phyloP scores from a whole-genome alignment of 2,888 invertebrate genomes.

The Clivina fossor region DNA sequence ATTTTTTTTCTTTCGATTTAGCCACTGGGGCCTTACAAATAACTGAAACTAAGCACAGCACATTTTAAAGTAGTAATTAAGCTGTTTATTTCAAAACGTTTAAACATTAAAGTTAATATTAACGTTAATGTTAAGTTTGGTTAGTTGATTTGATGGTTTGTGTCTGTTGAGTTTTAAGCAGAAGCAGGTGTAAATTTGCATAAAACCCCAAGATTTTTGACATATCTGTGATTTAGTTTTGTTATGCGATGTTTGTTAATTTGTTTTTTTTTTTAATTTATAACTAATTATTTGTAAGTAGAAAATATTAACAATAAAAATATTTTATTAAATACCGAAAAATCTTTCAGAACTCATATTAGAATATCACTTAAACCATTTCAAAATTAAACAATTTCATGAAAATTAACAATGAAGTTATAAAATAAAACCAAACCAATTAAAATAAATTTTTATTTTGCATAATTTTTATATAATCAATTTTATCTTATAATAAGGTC shows the following conservation, averaged over 20 bases:
- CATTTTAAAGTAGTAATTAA: constrained; percentile 28
- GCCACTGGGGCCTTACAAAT: constrained; percentile 12
- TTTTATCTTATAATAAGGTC: no score
- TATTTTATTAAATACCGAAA: background rate
- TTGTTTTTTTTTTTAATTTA: background rate
- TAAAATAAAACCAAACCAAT: no score
- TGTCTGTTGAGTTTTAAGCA: constrained; percentile 9
- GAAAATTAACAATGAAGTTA: no score
- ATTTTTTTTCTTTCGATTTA: constrained; percentile 16
- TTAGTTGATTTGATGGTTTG: constrained; percentile 1
- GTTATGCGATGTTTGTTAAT: constrained; percentile 11
- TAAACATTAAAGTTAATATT: background rate
- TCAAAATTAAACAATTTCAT: no score
- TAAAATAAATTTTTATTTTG: no score
- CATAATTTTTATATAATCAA: no score
- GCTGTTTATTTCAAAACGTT: constrained; percentile 23
- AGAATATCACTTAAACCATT: no score
- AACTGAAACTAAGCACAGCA: constrained; percentile 18
- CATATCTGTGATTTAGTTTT: constrained; percentile 15
- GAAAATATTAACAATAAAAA: background rate
- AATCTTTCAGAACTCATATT: background rate
- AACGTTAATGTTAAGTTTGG: no score
- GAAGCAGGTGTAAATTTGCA: constrained; percentile 25
- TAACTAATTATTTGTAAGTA: background rate
- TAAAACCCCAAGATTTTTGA: constrained; percentile 23